Evolutionary conservation across 2,113 vertebrate genomes (phyloP), one percentile per base, ranked within the genome.

Genomic region (Cynocephalus volans): DNA sequence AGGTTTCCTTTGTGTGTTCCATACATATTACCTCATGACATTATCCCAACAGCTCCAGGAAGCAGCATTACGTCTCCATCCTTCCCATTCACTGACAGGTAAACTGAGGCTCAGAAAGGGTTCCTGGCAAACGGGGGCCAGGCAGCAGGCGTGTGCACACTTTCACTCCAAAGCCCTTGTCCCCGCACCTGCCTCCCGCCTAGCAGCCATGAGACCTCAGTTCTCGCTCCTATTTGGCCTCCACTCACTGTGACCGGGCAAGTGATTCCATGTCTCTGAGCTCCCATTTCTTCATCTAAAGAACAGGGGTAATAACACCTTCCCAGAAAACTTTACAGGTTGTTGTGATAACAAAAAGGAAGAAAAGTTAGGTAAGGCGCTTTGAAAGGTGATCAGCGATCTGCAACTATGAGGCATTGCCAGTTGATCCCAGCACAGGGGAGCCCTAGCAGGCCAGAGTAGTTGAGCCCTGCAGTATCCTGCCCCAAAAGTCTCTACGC

Each of bases 401-500:
- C 21, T 41, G 14, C 60, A 58, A 33, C 52, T 14, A 8, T 1
- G 15, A 88, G 86, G 36, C 56, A 31, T 65, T 31, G 52, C 23
- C 82, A 76, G 2, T 31, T 0, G 45, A 88, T 24, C 10, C 6
- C 50, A 21, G 67, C 6, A 1, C 33, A 0, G 19, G 24, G 56
- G 65, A 91, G 50, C 36, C 31, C 82, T 45, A 18, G 13, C 33
- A 70, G 33, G 18, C 10, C 50, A 28, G 58, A 70, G 73, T 2
- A 31, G 52, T 56, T 1, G 36, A 93, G 77, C 26, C 48, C 70
- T 28, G 86, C 10, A 8, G 17, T 1, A 13, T 15, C 19, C 50
- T 31, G 24, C 41, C 3, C 1, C 1, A 5, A 28, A 18, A 28
- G 0, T 41, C 33, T 3, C 0, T 0, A 2, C 9, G 7, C 8